These are phyloP conservation scores for Saturnia pavonia DNA, from an alignment of 2,888 invertebrate genomes.

Conservation along the genomic window DNA sequence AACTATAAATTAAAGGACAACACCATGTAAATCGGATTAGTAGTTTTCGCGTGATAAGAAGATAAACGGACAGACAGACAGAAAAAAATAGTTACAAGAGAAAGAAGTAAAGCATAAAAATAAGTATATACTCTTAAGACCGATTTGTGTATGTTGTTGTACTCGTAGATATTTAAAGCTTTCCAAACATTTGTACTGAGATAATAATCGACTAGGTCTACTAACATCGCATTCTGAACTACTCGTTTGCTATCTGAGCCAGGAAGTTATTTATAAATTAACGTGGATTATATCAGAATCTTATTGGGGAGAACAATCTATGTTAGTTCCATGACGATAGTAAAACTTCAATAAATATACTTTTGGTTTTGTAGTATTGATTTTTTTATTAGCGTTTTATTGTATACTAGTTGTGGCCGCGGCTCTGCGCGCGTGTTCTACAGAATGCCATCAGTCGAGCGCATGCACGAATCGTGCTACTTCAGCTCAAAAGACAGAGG, in stretches of 20 bases:
- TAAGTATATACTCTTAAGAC: neutral
- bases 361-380: neutral
- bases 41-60: too few relatives aligned
- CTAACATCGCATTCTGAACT: neutral
- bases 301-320: neutral
- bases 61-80: too few relatives aligned
- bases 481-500: too few relatives aligned
- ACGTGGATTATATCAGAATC: neutral
- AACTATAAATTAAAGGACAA: too few relatives aligned
- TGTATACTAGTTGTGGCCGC: neutral
- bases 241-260: neutral
- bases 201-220: conserved; percentile 3
- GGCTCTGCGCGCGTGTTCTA: too few relatives aligned
- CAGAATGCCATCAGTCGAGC: too few relatives aligned
- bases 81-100: neutral
- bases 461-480: too few relatives aligned
- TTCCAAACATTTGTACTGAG: neutral
- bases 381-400: neutral
- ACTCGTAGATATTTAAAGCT: neutral
- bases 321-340: neutral
- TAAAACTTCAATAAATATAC: neutral
- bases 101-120: neutral
- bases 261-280: conserved; percentile 12
- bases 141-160: neutral
- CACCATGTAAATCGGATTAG: too few relatives aligned